These are phyloP conservation scores for Scaptomyza montana DNA, from an alignment of 1,140 invertebrate genomes.

Conservation along the genomic window DNA sequence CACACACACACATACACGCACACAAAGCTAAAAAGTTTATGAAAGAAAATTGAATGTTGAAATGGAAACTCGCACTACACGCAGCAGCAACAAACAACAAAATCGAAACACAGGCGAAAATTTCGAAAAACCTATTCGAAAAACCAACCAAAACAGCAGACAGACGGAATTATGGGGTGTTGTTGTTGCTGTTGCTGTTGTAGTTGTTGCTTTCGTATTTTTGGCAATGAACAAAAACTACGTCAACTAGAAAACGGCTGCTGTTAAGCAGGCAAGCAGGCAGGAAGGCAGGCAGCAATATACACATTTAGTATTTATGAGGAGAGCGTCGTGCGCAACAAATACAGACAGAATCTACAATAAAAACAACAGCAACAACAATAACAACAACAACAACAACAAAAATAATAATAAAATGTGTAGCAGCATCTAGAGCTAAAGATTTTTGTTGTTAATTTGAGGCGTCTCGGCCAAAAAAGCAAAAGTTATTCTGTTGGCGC, in stretches of 20 bases:
- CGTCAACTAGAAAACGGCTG: constrained; percentile 68
- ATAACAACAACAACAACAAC: constrained; percentile 20
- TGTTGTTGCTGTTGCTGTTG: constrained; percentile 1
- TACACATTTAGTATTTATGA: constrained; percentile 48
- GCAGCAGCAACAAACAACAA: constrained; percentile 35
- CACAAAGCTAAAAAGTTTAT: constrained; percentile 67
- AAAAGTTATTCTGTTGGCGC: constrained; percentile 75
- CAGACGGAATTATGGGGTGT: constrained; percentile 15
- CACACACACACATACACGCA: constrained; percentile 13
- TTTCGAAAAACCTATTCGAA: constrained; percentile 3
- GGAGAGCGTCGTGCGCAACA: constrained; percentile 79
- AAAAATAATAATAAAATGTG: constrained; percentile 16
- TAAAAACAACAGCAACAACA: constrained; percentile 13
- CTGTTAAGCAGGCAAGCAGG: constrained; percentile 11
- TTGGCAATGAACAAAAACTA: constrained; percentile 82
- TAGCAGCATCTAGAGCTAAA: constrained; percentile 2
- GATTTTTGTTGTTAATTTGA: constrained; percentile 38
- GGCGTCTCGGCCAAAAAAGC: constrained; percentile 61
- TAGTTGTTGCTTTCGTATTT: constrained; percentile 52
- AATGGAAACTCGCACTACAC: constrained; percentile 75
- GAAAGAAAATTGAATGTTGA: constrained; percentile 78
- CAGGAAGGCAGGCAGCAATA: not conserved
- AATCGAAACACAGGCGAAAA: constrained; percentile 19
- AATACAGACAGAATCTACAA: constrained; percentile 21
- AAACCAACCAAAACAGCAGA: constrained; percentile 27